phyloP scores from a whole-genome alignment of 2,113 vertebrate genomes.

The Ploceus nigricollis region DNA sequence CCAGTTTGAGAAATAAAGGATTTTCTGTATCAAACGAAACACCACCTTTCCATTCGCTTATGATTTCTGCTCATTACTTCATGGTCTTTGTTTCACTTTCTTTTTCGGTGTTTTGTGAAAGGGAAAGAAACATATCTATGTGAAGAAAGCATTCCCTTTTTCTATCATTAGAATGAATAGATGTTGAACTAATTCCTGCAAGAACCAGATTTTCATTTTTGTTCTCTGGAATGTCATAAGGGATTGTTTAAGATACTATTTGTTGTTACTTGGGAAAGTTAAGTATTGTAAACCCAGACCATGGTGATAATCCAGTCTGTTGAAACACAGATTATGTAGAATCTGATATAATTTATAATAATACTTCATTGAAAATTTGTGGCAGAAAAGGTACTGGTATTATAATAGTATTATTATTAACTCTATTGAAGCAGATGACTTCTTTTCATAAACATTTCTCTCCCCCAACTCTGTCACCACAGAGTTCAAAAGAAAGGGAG shows the following conservation, averaged over 20 bases:
- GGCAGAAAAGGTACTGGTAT: neutral
- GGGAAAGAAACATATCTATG: neutral
- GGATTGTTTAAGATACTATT: neutral
- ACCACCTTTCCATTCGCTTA: neutral
- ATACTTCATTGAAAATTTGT: neutral
- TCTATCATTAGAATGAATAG: neutral
- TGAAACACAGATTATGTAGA: neutral
- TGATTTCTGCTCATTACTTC: neutral
- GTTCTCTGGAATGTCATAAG: neutral
- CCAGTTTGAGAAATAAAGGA: neutral
- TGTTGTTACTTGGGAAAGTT: neutral
- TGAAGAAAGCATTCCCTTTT: neutral
- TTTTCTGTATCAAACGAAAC: neutral
- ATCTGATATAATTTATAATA: slow-evolving; percentile 14
- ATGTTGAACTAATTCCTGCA: neutral
- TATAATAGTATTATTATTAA: neutral
- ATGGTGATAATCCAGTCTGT: neutral
- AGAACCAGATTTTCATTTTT: neutral
- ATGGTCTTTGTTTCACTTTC: neutral
- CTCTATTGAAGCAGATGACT: neutral
- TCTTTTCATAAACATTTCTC: neutral
- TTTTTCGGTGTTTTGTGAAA: neutral
- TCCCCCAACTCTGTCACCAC: neutral
- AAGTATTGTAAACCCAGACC: neutral
- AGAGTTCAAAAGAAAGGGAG: neutral